Conservation (phyloP, 1,140 invertebrate species). For the Xylocopa sonorina region DNA sequence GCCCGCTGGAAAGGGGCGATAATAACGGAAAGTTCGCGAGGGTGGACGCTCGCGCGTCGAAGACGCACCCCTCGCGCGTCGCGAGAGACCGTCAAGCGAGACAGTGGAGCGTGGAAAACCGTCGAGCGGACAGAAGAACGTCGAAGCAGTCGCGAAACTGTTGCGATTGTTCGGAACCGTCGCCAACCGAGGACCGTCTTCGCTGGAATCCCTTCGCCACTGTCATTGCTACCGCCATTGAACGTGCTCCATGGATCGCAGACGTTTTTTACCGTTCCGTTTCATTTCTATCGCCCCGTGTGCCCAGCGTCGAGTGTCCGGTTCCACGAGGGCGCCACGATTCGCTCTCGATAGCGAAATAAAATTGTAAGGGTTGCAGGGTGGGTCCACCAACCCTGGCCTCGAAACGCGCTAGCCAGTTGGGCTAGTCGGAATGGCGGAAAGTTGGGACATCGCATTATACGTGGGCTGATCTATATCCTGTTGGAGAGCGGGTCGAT, state of each 20-base stretch:
- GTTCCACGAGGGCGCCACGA: slow-evolving; percentile 22
- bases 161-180: slow-evolving; percentile 71
- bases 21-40: slow-evolving; percentile 71
- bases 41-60: slow-evolving; percentile 45
- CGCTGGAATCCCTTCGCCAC: not conserved
- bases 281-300: not conserved
- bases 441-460: slow-evolving; percentile 68
- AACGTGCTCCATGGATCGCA: not conserved
- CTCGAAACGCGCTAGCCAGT: slow-evolving; percentile 2
- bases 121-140: slow-evolving; percentile 69
- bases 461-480: slow-evolving; percentile 9
- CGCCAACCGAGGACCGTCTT: slow-evolving; percentile 22
- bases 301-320: slow-evolving; percentile 18
- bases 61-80: slow-evolving; percentile 3
- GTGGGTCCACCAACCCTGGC: not conserved
- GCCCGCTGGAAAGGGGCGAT: slow-evolving; percentile 56
- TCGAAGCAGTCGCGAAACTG: slow-evolving; percentile 75
- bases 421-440: slow-evolving; percentile 10
- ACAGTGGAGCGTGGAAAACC: slow-evolving; percentile 70
- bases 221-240: slow-evolving; percentile 3
- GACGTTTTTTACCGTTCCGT: not conserved
- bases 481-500: not conserved
- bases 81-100: slow-evolving; percentile 42
- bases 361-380: slow-evolving; percentile 47
- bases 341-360: slow-evolving; percentile 68